phyloP scores from a whole-genome alignment of 2,888 invertebrate species.

The Plutella xylostella region DNA sequence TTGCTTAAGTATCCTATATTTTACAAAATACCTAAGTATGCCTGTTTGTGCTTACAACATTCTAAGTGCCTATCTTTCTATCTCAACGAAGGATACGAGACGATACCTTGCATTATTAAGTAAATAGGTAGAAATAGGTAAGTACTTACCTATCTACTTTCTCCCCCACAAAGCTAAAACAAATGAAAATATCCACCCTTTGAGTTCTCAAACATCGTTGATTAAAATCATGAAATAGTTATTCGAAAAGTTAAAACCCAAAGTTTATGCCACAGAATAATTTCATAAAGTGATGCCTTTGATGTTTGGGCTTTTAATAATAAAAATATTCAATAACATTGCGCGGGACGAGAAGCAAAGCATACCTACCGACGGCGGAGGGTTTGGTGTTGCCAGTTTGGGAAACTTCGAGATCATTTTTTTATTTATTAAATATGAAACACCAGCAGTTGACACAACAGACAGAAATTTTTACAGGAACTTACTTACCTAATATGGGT shows the following conservation, averaged over 20 bases:
- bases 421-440: too few relatives aligned
- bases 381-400: constrained; percentile 23
- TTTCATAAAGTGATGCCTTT: constrained; percentile 37
- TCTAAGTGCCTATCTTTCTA: not conserved
- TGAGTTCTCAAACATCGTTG: not conserved
- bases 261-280: constrained; percentile 28
- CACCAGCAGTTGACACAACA: not conserved
- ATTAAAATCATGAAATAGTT: constrained; percentile 4
- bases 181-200: not conserved
- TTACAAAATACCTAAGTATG: too few relatives aligned
- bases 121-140: not conserved
- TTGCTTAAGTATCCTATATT: too few relatives aligned
- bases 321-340: constrained; percentile 49
- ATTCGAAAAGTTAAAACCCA: constrained; percentile 17
- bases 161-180: not conserved
- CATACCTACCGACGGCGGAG: too few relatives aligned
- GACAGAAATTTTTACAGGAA: not conserved
- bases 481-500: too few relatives aligned
- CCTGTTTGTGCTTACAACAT: too few relatives aligned
- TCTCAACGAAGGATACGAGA: too few relatives aligned
- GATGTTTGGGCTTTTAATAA: constrained; percentile 33
- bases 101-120: not conserved
- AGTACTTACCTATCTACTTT: not conserved
- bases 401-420: not conserved
- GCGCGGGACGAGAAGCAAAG: constrained; percentile 27